phyloP scores from a whole-genome alignment of 2,888 invertebrate species.

The Microdon myrmicae region DNA sequence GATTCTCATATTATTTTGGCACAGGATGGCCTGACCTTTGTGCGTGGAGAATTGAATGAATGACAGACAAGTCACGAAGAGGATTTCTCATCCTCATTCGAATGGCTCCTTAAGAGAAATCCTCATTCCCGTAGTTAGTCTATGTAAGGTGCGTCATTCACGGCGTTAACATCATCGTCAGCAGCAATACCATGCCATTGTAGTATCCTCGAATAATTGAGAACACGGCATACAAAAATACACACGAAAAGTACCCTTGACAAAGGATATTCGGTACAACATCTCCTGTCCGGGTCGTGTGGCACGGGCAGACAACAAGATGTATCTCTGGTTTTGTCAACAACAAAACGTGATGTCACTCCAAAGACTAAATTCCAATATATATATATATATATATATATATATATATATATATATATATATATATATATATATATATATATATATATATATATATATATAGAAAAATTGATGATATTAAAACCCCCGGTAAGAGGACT shows the following conservation, averaged over 20 bases:
- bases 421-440: no score
- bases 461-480: neutral
- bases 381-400: slow-evolving; percentile 2
- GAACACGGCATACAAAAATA: slow-evolving; percentile 35
- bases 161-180: slow-evolving; percentile 19
- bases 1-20: neutral
- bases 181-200: slow-evolving; percentile 19
- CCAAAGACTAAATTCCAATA: slow-evolving; percentile 18
- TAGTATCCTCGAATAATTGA: slow-evolving; percentile 45
- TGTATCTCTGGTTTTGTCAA: slow-evolving; percentile 43
- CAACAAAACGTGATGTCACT: slow-evolving; percentile 35
- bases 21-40: slow-evolving; percentile 28
- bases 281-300: slow-evolving; percentile 15
- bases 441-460: no score
- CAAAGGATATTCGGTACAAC: slow-evolving; percentile 22
- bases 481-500: slow-evolving; percentile 9
- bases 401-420: no score
- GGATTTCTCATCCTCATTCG: no score
- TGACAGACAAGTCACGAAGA: slow-evolving; percentile 30
- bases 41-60: slow-evolving; percentile 41
- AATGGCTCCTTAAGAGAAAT: slow-evolving; percentile 12
- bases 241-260: slow-evolving; percentile 23
- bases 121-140: slow-evolving; percentile 2
- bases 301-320: slow-evolving; percentile 7
- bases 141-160: slow-evolving; percentile 22